Percentiles rank a stretch among this genome's conserved stretches.
These are phyloP conservation scores for Heterochromis multidens DNA, from an alignment of 2,113 vertebrate species.

Conservation along the genomic window DNA sequence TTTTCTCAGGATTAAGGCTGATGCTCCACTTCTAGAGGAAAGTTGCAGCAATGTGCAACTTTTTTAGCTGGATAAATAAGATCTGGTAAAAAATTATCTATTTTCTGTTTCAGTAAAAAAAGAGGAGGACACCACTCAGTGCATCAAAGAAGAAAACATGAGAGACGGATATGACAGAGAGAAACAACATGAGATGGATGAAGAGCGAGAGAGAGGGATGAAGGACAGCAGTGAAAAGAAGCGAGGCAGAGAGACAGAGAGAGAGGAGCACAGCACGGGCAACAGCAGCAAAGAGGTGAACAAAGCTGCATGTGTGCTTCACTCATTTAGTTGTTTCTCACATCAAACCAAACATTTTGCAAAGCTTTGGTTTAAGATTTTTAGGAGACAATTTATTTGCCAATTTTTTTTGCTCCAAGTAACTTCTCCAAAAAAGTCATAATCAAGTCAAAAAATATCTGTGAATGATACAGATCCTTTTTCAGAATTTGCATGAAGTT, in stretches of 20 bases:
- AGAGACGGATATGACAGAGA: conserved; percentile 32
- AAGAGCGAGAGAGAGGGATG: conserved; percentile 26
- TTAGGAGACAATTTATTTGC: no score
- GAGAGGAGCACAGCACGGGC: conserved; percentile 19
- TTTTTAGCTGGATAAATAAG: neutral
- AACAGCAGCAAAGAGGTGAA: conserved; percentile 69
- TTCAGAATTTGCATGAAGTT: neutral
- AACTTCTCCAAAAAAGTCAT: no score
- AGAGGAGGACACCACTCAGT: conserved; percentile 33
- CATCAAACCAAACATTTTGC: no score
- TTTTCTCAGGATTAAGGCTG: no score
- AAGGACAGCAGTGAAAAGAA: conserved; percentile 45
- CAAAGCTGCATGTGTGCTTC: neutral
- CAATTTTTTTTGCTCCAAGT: no score
- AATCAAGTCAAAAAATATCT: neutral
- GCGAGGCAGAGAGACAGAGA: conserved; percentile 28
- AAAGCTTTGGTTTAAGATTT: no score
- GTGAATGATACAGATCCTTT: neutral
- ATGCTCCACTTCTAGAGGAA: rapidly evolving
- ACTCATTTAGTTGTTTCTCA: neutral
- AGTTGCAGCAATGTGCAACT: neutral
- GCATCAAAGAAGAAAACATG: conserved; percentile 60
- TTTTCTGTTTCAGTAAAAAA: conserved; percentile 34
- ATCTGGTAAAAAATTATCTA: neutral
- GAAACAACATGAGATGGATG: conserved; percentile 17